Evolutionary conservation across 30 jellyfish, hydroid and myxozoan genomes (phyloP), one percentile per base, ranked within the genome.

Genomic region (Pelagia noctiluca): DNA sequence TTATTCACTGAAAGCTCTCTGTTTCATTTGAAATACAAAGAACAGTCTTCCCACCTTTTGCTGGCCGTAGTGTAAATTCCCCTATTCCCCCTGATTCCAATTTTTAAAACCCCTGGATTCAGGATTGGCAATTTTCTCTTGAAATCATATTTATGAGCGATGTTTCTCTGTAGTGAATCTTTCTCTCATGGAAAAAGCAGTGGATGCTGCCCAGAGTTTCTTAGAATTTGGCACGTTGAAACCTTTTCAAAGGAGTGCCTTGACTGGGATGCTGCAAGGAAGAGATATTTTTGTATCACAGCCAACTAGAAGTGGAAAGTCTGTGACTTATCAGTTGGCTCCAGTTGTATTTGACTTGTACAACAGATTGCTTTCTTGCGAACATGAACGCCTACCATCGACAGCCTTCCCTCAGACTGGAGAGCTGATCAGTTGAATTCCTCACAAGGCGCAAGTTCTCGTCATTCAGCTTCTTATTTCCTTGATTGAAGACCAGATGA

Each of bases 221-320:
- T 52, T 52, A 52, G 26, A 52, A 19, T 52, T 52, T 52, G 30
- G 26, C 26, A 52, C 68, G 12, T 52, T 52, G 26, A 52, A 52
- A 52, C 68, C 68, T 3, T 52, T 52, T 52, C 68, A 52, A 52
- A 52, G 68, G 68, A 19, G 26, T 3, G 68, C 68, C 68, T 52
- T 52, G 68, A 52, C 68, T 52, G 68, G 68, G 68, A 52, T 52
- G 68, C 68, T 52, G 68, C 68, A 52, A 52, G 68, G 68, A 52
- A 52, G 68, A 52, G 68, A 52, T 52, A 52, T 52, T 52, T 52
- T 52, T 52, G 68, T 52, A 52, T 52, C 68, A 52, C 68, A 52
- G 68, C 68, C 68, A 3, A 52, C 68, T 52, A 30, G 68, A 19
- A 52, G 68, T 52, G 68, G 68, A 52, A 52, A 52, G 68, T 52